phyloP scores from a whole-genome alignment of 1,140 invertebrate genomes.

The Globodera rostochiensis region DNA sequence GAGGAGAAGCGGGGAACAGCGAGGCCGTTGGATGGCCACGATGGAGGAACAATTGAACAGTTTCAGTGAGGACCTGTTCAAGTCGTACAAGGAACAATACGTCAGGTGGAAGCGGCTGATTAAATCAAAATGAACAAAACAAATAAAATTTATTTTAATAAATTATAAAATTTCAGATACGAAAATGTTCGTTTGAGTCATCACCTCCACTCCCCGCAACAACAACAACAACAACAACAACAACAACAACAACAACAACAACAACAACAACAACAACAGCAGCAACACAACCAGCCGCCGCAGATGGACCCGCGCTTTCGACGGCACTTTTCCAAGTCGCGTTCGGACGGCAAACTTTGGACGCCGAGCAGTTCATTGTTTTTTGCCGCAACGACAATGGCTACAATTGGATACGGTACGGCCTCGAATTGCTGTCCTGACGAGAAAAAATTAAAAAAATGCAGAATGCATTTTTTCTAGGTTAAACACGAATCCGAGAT shows the following conservation, averaged over 20 bases:
- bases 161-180: slow-evolving; percentile 43
- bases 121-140: background rate
- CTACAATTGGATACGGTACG: slow-evolving; percentile 59
- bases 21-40: slow-evolving; percentile 48
- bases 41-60: slow-evolving; percentile 46
- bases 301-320: slow-evolving; percentile 46
- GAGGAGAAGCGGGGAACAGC: slow-evolving; percentile 3
- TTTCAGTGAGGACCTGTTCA: slow-evolving; percentile 61
- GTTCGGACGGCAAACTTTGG: slow-evolving; percentile 65
- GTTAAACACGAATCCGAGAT: too few relatives aligned
- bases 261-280: slow-evolving; percentile 30
- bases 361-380: slow-evolving; percentile 60
- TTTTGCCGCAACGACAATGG: slow-evolving; percentile 65
- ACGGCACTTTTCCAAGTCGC: slow-evolving; percentile 52
- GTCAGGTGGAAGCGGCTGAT: slow-evolving; percentile 41
- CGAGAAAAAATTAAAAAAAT: background rate
- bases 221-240: slow-evolving; percentile 31
- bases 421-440: too few relatives aligned
- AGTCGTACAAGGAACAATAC: slow-evolving; percentile 64
- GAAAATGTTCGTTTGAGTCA: slow-evolving; percentile 52
- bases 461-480: slow-evolving; percentile 9
- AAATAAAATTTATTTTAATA: slow-evolving; percentile 32
- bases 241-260: slow-evolving; percentile 19
- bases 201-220: background rate
- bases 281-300: slow-evolving; percentile 6